Percentiles rank a stretch among this genome's conserved stretches.
These are phyloP conservation scores for Scaptodrosophila latifasciaeformis DNA, from an alignment of 2,888 invertebrate species.

Conservation along the genomic window DNA sequence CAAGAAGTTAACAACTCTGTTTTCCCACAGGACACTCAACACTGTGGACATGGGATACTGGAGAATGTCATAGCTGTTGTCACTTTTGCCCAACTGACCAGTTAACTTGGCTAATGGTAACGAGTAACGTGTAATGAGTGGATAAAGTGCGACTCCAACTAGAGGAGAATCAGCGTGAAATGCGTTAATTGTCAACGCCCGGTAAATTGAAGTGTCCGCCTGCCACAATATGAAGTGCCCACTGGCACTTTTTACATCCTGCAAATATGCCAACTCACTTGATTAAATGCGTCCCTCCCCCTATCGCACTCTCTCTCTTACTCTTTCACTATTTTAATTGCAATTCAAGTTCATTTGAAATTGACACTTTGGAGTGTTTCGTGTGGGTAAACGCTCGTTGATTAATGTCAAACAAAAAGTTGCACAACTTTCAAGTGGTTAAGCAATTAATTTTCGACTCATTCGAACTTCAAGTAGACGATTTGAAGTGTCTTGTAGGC, in stretches of 20 bases:
- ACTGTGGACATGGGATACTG: background rate
- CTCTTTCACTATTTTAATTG: too few relatives aligned
- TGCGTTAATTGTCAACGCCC: slow-evolving; percentile 52
- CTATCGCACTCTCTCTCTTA: too few relatives aligned
- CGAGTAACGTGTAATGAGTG: slow-evolving; percentile 4
- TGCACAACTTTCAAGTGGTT: slow-evolving; percentile 5
- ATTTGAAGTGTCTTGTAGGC: too few relatives aligned
- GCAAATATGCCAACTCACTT: slow-evolving; percentile 29
- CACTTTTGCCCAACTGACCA: slow-evolving; percentile 18
- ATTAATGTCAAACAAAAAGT: slow-evolving; percentile 44
- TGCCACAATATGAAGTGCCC: slow-evolving; percentile 22
- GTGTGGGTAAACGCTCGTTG: slow-evolving; percentile 36
- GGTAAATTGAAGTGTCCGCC: slow-evolving; percentile 37
- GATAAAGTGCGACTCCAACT: too few relatives aligned
- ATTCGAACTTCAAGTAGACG: too few relatives aligned
- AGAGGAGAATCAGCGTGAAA: too few relatives aligned
- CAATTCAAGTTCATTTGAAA: slow-evolving; percentile 59
- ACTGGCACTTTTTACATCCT: slow-evolving; percentile 12
- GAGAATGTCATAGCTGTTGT: slow-evolving; percentile 30
- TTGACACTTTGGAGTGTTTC: slow-evolving; percentile 50
- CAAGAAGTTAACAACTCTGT: background rate
- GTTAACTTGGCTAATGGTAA: too few relatives aligned
- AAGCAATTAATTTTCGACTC: background rate
- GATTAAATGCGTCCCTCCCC: slow-evolving; percentile 48
- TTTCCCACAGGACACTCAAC: background rate